Evolutionary conservation across 2,797 vertebrate genomes (phyloP).

Genomic region (Threskiornis aethiopicus): DNA sequence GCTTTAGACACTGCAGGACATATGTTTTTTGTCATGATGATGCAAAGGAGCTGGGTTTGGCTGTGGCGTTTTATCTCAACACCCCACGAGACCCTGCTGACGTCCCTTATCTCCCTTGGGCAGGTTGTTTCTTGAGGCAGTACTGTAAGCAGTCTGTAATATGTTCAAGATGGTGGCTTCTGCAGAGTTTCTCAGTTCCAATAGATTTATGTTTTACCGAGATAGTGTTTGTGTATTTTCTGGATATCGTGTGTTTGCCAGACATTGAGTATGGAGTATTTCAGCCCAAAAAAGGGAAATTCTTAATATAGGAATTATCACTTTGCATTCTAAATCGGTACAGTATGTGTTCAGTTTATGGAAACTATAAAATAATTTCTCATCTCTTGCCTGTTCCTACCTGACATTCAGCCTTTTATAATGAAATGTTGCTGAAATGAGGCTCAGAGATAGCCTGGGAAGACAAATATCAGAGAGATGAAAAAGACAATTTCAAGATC

Average conservation of each 20-base stretch:
- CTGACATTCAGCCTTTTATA: background rate
- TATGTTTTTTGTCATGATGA: background rate
- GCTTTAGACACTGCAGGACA: background rate
- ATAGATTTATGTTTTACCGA: constrained; percentile 27
- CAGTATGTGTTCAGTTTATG: background rate
- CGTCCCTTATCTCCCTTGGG: constrained; percentile 23
- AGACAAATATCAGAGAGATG: background rate
- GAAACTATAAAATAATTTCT: background rate
- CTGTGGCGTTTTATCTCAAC: constrained; percentile 36
- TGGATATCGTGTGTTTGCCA: background rate
- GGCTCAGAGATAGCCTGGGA: background rate
- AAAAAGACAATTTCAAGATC: background rate
- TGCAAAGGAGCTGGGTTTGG: background rate
- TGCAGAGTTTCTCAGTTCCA: background rate
- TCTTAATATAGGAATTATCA: background rate
- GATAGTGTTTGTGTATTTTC: constrained; percentile 4
- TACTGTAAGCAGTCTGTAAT: background rate
- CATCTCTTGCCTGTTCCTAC: background rate
- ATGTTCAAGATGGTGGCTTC: background rate
- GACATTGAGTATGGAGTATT: background rate
- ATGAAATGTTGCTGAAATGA: background rate
- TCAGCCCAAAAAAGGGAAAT: background rate
- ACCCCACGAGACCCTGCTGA: background rate
- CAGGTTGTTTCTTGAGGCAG: background rate
- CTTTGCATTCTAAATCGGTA: background rate